Evolutionary conservation across 2,113 vertebrate species (phyloP).

Genomic region (Apeltes quadracus): DNA sequence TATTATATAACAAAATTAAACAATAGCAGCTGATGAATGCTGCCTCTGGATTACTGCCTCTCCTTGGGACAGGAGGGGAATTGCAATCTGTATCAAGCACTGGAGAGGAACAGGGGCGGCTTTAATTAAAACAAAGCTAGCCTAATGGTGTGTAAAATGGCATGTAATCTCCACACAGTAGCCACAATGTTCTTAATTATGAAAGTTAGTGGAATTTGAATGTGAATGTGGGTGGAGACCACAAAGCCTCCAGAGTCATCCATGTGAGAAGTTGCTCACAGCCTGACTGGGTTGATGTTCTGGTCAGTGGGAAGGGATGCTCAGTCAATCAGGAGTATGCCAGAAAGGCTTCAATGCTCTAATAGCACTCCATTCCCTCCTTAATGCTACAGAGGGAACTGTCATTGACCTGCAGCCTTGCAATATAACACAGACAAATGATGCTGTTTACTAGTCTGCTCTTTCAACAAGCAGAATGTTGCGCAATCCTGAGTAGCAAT

Average conservation of each 20-base stretch:
- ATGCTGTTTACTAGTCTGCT: conserved; percentile 40
- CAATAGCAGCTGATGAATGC: conserved; percentile 88
- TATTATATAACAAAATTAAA: conserved; percentile 52
- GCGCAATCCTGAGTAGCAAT: background rate
- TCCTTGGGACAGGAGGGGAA: conserved; percentile 82
- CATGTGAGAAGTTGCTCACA: conserved; percentile 51
- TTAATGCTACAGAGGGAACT: conserved; percentile 58
- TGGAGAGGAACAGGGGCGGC: conserved; percentile 85
- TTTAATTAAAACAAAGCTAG: conserved; percentile 94
- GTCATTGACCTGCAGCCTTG: conserved; percentile 59
- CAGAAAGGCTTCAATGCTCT: conserved; percentile 54
- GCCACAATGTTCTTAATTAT: conserved; percentile 84
- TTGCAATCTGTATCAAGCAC: conserved; percentile 86
- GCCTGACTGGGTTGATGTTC: conserved; percentile 37
- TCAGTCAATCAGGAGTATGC: conserved; percentile 50
- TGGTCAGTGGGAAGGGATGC: conserved; percentile 50
- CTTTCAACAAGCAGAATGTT: conserved; percentile 40
- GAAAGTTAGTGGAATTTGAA: conserved; percentile 77
- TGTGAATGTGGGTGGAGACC: conserved; percentile 44
- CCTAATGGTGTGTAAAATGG: conserved; percentile 95
- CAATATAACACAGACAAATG: conserved; percentile 68
- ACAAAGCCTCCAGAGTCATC: conserved; percentile 19
- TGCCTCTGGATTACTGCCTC: conserved; percentile 82
- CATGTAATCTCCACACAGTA: conserved; percentile 85
- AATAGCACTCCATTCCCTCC: conserved; percentile 60